Percentiles rank a stretch among this genome's conserved stretches.
Evolutionary conservation across 1,140 invertebrate species (phyloP).

Genomic region (Drosophila bipectinata): DNA sequence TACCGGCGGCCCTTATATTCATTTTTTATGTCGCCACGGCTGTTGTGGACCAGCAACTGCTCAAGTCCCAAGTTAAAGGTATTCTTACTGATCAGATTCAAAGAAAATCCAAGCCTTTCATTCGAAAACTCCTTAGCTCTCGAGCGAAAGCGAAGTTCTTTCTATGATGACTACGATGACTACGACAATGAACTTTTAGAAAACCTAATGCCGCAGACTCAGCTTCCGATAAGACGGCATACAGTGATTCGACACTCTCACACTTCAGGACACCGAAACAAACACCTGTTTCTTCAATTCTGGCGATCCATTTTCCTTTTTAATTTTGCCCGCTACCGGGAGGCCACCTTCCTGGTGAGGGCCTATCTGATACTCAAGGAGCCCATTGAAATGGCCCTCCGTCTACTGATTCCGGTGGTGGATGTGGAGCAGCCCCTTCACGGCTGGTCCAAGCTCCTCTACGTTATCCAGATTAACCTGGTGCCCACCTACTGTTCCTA

Average conservation of each 20-base stretch:
- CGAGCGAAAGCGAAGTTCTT: background rate
- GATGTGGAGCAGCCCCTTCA: slow-evolving; percentile 18
- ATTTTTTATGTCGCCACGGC: slow-evolving; percentile 14
- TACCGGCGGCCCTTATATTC: slow-evolving; percentile 5
- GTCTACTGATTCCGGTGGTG: slow-evolving; percentile 31
- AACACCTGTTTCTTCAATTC: slow-evolving; percentile 13
- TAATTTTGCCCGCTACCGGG: background rate
- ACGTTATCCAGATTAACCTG: slow-evolving; percentile 10
- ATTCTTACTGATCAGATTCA: background rate
- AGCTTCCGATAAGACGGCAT: background rate
- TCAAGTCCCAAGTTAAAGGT: slow-evolving; percentile 4
- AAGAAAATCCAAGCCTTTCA: background rate
- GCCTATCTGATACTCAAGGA: slow-evolving; percentile 1
- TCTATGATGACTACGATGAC: background rate
- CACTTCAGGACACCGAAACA: background rate
- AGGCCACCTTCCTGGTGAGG: background rate
- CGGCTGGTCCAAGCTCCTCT: slow-evolving; percentile 45
- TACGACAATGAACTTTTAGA: background rate
- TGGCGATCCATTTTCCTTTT: slow-evolving; percentile 21
- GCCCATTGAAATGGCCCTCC: slow-evolving; percentile 18
- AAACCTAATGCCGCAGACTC: background rate
- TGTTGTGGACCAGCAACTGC: slow-evolving; percentile 21
- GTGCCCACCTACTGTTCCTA: slow-evolving; percentile 8
- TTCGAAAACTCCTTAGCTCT: slow-evolving; percentile 1
- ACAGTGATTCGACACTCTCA: background rate